Percentiles rank a stretch among this genome's conserved stretches.
These are phyloP conservation scores for Timema cristinae DNA, from an alignment of 2,888 invertebrate genomes.

Conservation along the genomic window DNA sequence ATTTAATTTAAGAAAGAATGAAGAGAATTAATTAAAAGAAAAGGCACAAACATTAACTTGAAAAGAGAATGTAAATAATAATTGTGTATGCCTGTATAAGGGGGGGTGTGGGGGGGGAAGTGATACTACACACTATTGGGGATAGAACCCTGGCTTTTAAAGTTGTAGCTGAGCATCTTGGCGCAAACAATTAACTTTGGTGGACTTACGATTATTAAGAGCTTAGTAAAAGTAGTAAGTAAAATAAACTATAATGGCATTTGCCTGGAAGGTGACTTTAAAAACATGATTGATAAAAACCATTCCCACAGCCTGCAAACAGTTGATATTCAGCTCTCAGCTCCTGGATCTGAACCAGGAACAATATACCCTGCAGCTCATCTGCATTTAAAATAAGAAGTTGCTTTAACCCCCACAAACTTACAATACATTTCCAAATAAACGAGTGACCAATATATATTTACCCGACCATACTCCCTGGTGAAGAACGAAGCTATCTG, in stretches of 20 bases:
- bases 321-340: background rate
- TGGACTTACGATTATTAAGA: no score
- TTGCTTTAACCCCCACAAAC: background rate
- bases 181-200: no score
- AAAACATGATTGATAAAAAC: background rate
- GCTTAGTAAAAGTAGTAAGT: no score
- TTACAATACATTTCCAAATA: background rate
- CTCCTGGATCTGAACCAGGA: background rate
- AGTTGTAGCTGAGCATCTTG: no score
- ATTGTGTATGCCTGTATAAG: no score
- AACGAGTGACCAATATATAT: slow-evolving; percentile 29
- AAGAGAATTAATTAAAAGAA: no score
- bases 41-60: no score
- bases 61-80: no score
- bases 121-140: no score
- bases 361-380: background rate
- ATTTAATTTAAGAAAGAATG: no score
- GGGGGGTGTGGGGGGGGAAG: no score
- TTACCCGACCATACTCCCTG: slow-evolving; percentile 55
- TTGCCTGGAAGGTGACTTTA: slow-evolving; percentile 12
- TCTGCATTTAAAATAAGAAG: background rate
- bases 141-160: no score
- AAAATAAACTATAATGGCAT: background rate
- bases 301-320: background rate
- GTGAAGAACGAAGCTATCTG: slow-evolving; percentile 60